Conservation (phyloP, 2,113 vertebrate genomes). For the Oriolus oriolus region DNA sequence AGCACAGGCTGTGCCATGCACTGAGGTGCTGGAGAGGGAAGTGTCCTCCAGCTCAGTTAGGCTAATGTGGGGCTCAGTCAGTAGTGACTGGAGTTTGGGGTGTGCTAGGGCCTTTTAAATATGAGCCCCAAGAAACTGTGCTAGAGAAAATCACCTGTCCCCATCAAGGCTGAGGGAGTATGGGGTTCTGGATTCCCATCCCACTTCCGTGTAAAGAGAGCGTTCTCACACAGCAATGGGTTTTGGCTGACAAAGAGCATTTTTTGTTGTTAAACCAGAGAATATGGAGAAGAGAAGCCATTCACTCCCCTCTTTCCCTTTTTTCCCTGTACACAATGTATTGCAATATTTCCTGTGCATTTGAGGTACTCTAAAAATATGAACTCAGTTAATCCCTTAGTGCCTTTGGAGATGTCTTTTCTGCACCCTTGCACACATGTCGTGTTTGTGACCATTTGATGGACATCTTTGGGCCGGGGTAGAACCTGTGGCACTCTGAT, state of each 20-base stretch:
- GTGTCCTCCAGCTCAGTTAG: not conserved
- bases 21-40: not conserved
- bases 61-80: not conserved
- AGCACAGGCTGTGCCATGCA: not conserved
- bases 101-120: not conserved
- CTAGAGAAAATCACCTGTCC: not conserved
- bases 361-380: not conserved
- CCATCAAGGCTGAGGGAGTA: not conserved
- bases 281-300: not conserved
- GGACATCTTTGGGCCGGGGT: not conserved
- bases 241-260: not conserved
- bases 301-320: not conserved
- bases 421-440: not conserved
- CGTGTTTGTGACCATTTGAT: not conserved
- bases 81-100: not conserved
- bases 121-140: not conserved
- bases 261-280: not conserved
- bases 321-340: not conserved
- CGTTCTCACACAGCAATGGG: not conserved
- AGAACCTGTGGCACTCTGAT: not conserved
- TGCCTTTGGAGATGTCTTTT: not conserved
- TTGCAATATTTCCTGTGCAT: not conserved
- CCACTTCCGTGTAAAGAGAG: not conserved
- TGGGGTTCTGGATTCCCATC: not conserved
- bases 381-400: not conserved